phyloP scores from a whole-genome alignment of 2,888 invertebrate species.

The Polyommatus iphigenia region DNA sequence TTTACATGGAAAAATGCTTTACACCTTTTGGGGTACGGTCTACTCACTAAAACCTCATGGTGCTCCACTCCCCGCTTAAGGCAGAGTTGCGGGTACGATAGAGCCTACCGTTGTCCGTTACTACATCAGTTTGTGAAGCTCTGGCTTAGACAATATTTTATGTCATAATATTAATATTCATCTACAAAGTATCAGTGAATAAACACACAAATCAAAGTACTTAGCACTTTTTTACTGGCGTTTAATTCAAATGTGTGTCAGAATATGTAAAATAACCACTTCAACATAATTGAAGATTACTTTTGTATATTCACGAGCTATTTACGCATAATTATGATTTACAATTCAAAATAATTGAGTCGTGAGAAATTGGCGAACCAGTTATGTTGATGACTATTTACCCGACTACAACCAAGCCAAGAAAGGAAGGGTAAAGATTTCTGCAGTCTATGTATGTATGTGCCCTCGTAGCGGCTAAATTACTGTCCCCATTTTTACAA shows the following conservation, averaged over 20 bases:
- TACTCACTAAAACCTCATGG: too few species aligned
- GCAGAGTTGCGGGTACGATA: too few species aligned
- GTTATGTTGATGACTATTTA: background rate
- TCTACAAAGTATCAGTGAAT: background rate
- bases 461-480: background rate
- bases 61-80: too few species aligned
- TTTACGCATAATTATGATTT: background rate
- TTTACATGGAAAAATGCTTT: too few species aligned
- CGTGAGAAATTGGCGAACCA: conserved; percentile 4
- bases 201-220: background rate
- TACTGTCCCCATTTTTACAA: background rate
- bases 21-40: too few species aligned
- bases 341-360: conserved; percentile 8
- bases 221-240: background rate
- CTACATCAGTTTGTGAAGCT: too few species aligned
- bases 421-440: background rate
- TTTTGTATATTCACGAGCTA: conserved; percentile 2
- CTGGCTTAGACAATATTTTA: too few species aligned
- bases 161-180: background rate
- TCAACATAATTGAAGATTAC: background rate
- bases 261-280: background rate
- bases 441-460: background rate
- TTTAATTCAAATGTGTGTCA: background rate
- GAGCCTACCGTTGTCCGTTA: too few species aligned
- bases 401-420: background rate